phyloP scores from a whole-genome alignment of 2,888 invertebrate species.

The Psococerastis gibbosa region DNA sequence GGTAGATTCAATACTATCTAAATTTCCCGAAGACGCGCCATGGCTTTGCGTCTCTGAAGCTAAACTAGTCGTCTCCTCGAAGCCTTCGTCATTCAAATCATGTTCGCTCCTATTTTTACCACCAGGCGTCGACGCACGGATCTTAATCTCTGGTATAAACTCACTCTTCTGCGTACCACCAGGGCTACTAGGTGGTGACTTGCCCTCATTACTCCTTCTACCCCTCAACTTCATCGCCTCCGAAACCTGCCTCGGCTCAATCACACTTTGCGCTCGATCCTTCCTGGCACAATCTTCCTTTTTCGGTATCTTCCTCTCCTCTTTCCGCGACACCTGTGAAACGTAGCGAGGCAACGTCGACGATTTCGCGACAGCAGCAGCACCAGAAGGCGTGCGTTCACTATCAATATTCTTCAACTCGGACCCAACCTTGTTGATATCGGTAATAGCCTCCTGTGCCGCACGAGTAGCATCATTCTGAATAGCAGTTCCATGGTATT shows the following conservation, averaged over 20 bases:
- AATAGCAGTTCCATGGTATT: constrained; percentile 24
- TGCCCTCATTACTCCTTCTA: constrained; percentile 12
- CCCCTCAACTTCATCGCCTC: constrained; percentile 21
- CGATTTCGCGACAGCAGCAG: constrained; percentile 20
- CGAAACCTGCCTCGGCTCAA: constrained; percentile 27
- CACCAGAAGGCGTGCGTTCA: background rate
- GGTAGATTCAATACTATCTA: constrained; percentile 35
- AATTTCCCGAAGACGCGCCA: constrained; percentile 57
- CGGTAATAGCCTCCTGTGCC: constrained; percentile 24
- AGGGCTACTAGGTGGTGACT: constrained; percentile 10
- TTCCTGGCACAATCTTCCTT: constrained; percentile 15
- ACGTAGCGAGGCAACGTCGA: constrained; percentile 23
- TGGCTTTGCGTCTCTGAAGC: constrained; percentile 74
- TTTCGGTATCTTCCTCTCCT: background rate
- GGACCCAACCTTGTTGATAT: constrained; percentile 25
- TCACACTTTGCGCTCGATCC: constrained; percentile 27
- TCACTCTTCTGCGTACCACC: constrained; percentile 18
- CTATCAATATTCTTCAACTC: constrained; percentile 26
- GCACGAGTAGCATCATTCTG: constrained; percentile 20
- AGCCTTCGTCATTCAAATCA: constrained; percentile 73
- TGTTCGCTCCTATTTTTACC: constrained; percentile 31
- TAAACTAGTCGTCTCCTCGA: constrained; percentile 75
- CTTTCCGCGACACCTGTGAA: constrained; percentile 13
- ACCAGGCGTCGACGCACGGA: constrained; percentile 28
- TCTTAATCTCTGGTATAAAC: constrained; percentile 29